phyloP scores from a whole-genome alignment of 2,888 invertebrate species.

The Lasioglossum leucozonium region DNA sequence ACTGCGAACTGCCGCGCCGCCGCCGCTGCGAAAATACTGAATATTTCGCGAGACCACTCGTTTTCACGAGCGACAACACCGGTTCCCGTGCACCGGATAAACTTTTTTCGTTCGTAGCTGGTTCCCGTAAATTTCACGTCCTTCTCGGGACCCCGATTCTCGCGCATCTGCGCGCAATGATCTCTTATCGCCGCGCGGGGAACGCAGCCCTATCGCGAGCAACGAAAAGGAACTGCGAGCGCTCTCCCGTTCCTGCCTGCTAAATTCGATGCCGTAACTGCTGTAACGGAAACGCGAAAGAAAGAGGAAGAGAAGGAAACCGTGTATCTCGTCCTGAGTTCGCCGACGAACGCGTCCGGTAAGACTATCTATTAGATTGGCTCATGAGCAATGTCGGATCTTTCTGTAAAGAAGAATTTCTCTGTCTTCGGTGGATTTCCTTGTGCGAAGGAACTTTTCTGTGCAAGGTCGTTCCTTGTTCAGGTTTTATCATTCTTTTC shows the following conservation, averaged over 20 bases:
- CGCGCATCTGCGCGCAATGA: neutral
- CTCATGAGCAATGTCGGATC: no score
- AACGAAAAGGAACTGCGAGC: neutral
- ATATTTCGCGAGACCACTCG: conserved; percentile 13
- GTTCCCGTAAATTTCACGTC: neutral
- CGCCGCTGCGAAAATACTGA: conserved; percentile 11
- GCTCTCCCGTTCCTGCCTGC: neutral
- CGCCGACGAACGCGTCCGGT: neutral
- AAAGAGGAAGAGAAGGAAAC: neutral
- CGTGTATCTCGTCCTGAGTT: neutral
- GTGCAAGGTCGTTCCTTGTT: no score
- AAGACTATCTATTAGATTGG: neutral
- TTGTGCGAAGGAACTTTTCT: no score
- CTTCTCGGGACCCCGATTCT: neutral
- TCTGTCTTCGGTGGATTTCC: no score
- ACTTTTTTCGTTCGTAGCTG: neutral
- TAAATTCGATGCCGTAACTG: neutral
- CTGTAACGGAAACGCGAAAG: neutral
- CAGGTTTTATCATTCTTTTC: no score
- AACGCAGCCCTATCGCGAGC: neutral
- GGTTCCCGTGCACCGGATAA: neutral
- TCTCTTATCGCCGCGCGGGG: neutral
- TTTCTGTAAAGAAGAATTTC: no score
- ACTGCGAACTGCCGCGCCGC: neutral
- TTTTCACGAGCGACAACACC: conserved; percentile 1